Conservation (phyloP, 2,888 invertebrate species). For the Tuberolachnus salignus region DNA sequence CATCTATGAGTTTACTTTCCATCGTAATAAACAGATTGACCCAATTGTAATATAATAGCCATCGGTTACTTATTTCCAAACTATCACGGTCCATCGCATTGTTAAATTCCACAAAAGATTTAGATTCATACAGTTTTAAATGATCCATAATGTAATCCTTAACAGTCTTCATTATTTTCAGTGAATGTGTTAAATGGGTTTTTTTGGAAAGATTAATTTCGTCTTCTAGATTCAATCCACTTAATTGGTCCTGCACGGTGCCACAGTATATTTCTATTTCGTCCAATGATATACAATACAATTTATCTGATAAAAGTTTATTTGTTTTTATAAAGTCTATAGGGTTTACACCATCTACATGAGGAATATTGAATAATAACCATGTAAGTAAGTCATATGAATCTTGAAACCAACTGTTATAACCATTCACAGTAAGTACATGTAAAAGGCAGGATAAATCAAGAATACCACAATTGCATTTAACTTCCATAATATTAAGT, state of each 20-base stretch:
- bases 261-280: conserved; percentile 16
- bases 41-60: conserved; percentile 42
- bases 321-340: conserved; percentile 38
- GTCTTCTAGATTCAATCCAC: neutral
- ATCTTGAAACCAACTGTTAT: conserved; percentile 22
- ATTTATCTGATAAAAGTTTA: conserved; percentile 7
- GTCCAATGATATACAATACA: conserved; percentile 32
- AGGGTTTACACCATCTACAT: conserved; percentile 25
- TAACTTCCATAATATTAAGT: conserved; percentile 17
- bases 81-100: neutral
- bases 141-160: conserved; percentile 14
- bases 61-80: conserved; percentile 16
- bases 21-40: neutral
- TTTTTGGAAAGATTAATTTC: neutral
- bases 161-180: conserved; percentile 21
- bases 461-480: conserved; percentile 21
- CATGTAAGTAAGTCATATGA: conserved; percentile 43
- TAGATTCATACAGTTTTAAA: conserved; percentile 23
- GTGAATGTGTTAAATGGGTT: neutral
- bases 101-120: neutral
- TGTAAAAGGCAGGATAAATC: conserved; percentile 12
- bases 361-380: conserved; percentile 26
- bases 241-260: neutral
- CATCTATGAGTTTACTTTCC: neutral
- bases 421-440: neutral